Evolutionary conservation across 2,888 invertebrate genomes (phyloP).

Genomic region (Tricholauxania praeusta): DNA sequence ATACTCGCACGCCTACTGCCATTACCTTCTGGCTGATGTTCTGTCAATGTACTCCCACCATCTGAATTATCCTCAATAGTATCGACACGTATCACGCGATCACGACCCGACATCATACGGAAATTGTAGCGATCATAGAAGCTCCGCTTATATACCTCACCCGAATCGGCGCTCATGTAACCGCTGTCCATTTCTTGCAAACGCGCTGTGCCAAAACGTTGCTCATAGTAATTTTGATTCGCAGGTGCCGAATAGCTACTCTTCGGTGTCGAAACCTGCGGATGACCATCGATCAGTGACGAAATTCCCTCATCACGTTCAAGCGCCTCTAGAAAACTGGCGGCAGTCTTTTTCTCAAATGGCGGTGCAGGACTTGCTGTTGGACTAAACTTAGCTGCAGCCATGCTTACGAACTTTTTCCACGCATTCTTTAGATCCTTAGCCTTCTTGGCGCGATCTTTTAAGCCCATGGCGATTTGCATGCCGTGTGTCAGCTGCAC

Average conservation of each 20-base stretch:
- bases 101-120: constrained; percentile 60
- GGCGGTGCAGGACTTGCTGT: constrained; percentile 64
- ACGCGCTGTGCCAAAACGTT: constrained; percentile 63
- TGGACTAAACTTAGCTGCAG: constrained; percentile 66
- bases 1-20: constrained; percentile 16
- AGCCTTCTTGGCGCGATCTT: constrained; percentile 67
- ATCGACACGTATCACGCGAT: constrained; percentile 62
- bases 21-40: constrained; percentile 26
- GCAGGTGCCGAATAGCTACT: constrained; percentile 56
- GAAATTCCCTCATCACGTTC: constrained; percentile 65
- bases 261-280: constrained; percentile 54
- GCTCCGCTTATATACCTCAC: constrained; percentile 72
- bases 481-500: constrained; percentile 65
- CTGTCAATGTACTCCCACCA: constrained; percentile 49
- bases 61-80: constrained; percentile 64
- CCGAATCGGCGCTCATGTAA: constrained; percentile 86
- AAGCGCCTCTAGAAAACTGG: constrained; percentile 56
- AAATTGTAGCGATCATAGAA: constrained; percentile 67
- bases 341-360: constrained; percentile 55
- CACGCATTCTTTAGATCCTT: constrained; percentile 68
- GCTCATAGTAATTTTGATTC: constrained; percentile 62
- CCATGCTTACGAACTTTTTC: constrained; percentile 67
- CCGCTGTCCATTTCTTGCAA: constrained; percentile 80
- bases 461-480: constrained; percentile 67
- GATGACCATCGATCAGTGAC: constrained; percentile 63